Evolutionary conservation across 1,140 invertebrate genomes (phyloP).

Genomic region (Achatina immaculata): DNA sequence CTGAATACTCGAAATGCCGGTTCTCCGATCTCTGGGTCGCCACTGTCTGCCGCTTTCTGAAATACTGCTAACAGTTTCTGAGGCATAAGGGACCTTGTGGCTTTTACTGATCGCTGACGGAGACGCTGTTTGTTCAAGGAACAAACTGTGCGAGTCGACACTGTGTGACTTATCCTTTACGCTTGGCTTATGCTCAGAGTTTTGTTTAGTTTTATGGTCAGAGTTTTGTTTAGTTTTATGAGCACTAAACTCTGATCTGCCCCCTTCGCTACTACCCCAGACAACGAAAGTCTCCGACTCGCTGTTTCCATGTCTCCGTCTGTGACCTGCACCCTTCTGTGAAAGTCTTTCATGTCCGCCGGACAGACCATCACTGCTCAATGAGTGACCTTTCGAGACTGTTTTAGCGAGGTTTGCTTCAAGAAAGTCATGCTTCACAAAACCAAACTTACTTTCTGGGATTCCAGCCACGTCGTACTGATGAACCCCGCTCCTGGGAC

Average conservation of each 20-base stretch:
- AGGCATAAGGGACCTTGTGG: background rate
- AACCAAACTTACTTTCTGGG: background rate
- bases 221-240: too few relatives aligned
- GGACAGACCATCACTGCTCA: background rate
- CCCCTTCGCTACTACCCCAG: too few relatives aligned
- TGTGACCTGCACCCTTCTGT: background rate
- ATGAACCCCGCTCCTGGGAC: background rate
- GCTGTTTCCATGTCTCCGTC: background rate
- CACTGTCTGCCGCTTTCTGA: background rate
- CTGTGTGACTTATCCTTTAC: background rate
- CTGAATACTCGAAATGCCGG: background rate
- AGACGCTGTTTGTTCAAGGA: background rate
- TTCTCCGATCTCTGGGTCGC: slow-evolving; percentile 1
- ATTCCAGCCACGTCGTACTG: background rate
- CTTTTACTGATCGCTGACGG: background rate
- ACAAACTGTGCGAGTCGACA: too few relatives aligned
- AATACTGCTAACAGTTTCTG: background rate
- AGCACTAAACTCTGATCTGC: too few relatives aligned
- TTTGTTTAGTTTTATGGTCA: too few relatives aligned
- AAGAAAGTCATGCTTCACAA: background rate
- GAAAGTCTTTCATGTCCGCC: background rate
- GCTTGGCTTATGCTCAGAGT: too few relatives aligned
- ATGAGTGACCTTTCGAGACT: background rate
- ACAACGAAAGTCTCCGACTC: background rate
- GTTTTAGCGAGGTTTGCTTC: background rate